Evolutionary conservation across 1,140 invertebrate species (phyloP), one percentile per base, ranked within the genome.

Genomic region (Pollicipes pollicipes): DNA sequence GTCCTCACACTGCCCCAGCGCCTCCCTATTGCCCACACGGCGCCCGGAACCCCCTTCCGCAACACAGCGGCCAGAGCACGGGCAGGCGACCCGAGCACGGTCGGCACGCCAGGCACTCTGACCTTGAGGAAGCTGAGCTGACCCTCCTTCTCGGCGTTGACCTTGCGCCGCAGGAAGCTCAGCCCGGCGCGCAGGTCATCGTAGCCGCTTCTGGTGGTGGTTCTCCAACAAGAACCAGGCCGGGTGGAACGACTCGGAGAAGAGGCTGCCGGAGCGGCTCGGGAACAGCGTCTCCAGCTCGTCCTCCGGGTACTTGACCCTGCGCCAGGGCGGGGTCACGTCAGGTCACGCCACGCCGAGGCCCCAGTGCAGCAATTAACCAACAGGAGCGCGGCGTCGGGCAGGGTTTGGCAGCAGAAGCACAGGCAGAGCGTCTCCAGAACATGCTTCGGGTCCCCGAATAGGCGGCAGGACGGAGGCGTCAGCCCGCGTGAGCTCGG

Each of bases 191-290:
- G 90, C 24, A 98, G 83, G 80, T 97, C 94, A 79, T 95, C 90
- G 83, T 96, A 93, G 58, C 89, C 90, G 29, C 88, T 93, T n/a
- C 27, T 87, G 87, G 79, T 92, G 89, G 81, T 99, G 95, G 81
- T 97, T 93, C 79, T 98, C 95, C 28, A 99, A 79, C 67, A 99
- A 80, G 82, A 97, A 99, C 93, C 95, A 97, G 17, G 88, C 88
- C 28, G 96, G 89, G 72, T 91, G 88, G 82, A 99, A 99, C 77
- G 95, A 93, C 73, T 95, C 91, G 75, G 90, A 88, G 0, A 90
- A 85, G 68, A 97, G 83, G 82, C 97, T 94, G 0, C 95, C 95
- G 76, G 88, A 90, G 78, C 91, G 90, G 69, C 85, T 85, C 24
- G 94, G 93, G 83, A 96, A 98, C 63, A 95, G 78, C 80, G 95